Evolutionary conservation across 2,113 vertebrate genomes (phyloP).

Genomic region (Limnothrissa miodon): DNA sequence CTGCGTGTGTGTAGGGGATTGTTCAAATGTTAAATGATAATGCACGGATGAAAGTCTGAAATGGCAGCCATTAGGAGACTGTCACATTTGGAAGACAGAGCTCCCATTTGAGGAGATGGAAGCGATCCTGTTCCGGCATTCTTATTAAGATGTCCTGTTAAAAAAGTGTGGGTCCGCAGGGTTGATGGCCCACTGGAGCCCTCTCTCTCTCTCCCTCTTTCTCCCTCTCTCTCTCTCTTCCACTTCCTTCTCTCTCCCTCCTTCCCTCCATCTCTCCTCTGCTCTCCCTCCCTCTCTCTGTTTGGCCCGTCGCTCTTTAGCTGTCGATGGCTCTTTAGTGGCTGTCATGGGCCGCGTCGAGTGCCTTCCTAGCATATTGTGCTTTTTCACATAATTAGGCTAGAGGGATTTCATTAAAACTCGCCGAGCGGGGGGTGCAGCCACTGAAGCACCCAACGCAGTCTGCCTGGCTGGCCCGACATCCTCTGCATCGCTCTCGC

Average conservation of each 20-base stretch:
- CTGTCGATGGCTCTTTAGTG: conserved; percentile 70
- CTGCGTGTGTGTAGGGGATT: neutral
- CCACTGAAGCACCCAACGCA: conserved; percentile 29
- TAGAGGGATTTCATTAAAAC: conserved; percentile 67
- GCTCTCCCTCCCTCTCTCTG: neutral
- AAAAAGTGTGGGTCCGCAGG: conserved; percentile 61
- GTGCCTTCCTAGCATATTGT: conserved; percentile 72
- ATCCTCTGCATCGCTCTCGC: conserved; percentile 22
- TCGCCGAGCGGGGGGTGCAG: conserved; percentile 23
- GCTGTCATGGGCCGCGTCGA: conserved; percentile 60
- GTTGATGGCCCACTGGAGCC: conserved; percentile 59
- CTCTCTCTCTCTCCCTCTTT: conserved; percentile 37
- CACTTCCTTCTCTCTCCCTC: neutral
- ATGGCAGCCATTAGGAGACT: neutral
- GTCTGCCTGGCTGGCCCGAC: neutral
- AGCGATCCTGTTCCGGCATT: conserved; percentile 48
- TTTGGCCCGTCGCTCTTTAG: conserved; percentile 57
- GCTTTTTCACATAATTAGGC: conserved; percentile 74
- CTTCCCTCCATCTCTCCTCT: neutral
- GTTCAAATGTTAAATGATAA: neutral
- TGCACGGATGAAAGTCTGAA: neutral
- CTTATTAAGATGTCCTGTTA: conserved; percentile 74
- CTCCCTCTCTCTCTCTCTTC: neutral
- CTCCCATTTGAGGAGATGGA: conserved; percentile 48
- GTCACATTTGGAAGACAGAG: neutral